Evolutionary conservation across 2,797 vertebrate genomes (phyloP).

Genomic region (Botia almorhae): DNA sequence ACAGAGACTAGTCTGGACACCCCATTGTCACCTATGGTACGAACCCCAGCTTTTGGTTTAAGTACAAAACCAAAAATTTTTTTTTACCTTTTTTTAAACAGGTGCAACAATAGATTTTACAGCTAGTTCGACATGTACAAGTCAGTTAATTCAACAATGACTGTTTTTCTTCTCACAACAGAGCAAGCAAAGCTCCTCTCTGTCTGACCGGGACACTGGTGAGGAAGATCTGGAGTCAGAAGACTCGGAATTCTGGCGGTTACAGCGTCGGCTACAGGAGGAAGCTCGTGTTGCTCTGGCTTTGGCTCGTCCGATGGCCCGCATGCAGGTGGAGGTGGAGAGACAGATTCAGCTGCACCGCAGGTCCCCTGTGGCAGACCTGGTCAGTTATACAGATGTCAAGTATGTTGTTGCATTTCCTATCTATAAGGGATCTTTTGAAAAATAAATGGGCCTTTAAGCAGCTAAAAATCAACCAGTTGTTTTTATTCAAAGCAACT

Average conservation of each 20-base stretch:
- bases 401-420: not conserved
- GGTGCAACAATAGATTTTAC: not conserved
- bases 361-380: slow-evolving; percentile 93
- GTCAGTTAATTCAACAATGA: not conserved
- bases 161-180: slow-evolving; percentile 59
- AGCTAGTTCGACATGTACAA: not conserved
- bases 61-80: not conserved
- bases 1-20: slow-evolving; percentile 96
- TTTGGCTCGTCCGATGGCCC: slow-evolving; percentile 96
- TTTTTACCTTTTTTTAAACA: not conserved
- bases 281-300: slow-evolving; percentile 94
- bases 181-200: slow-evolving; percentile 97
- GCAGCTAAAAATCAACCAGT: not conserved
- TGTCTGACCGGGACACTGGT: slow-evolving; percentile 93
- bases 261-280: slow-evolving; percentile 92
- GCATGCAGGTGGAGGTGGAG: slow-evolving; percentile 98
- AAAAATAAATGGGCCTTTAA: not conserved
- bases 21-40: slow-evolving; percentile 91
- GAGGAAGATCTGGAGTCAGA: slow-evolving; percentile 95
- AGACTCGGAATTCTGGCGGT: slow-evolving; percentile 93
- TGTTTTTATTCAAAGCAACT: not conserved
- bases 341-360: slow-evolving; percentile 92
- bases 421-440: not conserved
- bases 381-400: slow-evolving; percentile 79
- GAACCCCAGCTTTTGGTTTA: not conserved